Conservation (phyloP, 2,797 vertebrate species). For the Rhinoraja longicauda region DNA sequence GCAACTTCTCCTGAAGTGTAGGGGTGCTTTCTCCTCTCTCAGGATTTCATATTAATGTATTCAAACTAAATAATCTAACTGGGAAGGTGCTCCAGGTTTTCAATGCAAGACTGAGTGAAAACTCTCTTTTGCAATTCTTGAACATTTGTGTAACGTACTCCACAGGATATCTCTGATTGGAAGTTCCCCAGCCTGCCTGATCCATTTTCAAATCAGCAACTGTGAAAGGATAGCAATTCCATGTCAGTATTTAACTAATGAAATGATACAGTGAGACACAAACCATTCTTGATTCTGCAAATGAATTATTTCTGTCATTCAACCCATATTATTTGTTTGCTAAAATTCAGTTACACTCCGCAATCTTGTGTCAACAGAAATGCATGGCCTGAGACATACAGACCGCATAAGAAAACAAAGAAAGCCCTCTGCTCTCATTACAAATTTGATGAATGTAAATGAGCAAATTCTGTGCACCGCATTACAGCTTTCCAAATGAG, state of each 20-base stretch:
- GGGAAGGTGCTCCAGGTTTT: background rate
- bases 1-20: background rate
- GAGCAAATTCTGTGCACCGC: background rate
- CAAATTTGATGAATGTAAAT: background rate
- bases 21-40: background rate
- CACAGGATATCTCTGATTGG: background rate
- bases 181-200: background rate
- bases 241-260: background rate
- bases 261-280: background rate
- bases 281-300: background rate
- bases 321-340: background rate
- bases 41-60: background rate
- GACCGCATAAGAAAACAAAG: no score
- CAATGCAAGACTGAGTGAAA: background rate
- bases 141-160: background rate
- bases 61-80: background rate
- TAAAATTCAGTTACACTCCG: background rate
- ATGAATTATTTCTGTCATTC: background rate
- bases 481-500: background rate
- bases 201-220: background rate
- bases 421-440: constrained; percentile 6
- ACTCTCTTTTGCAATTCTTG: background rate
- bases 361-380: background rate
- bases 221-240: background rate
- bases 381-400: no score